phyloP scores from a whole-genome alignment of 2,113 vertebrate genomes.

The Morone saxatilis region DNA sequence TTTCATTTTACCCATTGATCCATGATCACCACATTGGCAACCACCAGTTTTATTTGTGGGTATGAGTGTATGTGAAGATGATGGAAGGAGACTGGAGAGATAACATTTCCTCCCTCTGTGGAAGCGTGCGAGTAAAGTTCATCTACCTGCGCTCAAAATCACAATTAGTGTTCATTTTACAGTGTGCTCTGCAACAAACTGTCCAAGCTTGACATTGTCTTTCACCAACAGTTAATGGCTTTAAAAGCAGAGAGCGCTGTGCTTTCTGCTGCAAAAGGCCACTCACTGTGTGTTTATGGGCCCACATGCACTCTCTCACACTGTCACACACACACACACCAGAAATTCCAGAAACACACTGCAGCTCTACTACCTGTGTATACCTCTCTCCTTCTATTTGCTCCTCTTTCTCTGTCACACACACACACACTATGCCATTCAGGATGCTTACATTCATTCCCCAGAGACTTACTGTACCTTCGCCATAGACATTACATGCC shows the following conservation, averaged over 20 bases:
- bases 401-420: not conserved
- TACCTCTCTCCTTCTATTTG: constrained; percentile 5
- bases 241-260: constrained; percentile 46
- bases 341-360: constrained; percentile 1
- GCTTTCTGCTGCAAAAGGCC: constrained; percentile 30
- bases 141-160: constrained; percentile 32
- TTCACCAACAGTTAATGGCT: constrained; percentile 63
- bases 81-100: constrained; percentile 1
- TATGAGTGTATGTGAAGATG: not conserved
- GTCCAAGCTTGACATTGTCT: constrained; percentile 58
- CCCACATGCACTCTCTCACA: not conserved
- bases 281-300: not conserved
- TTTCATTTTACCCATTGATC: not conserved
- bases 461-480: not conserved
- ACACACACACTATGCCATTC: not conserved
- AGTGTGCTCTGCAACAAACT: constrained; percentile 10
- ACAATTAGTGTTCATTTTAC: constrained; percentile 24
- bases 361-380: not conserved
- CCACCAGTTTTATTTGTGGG: constrained; percentile 17
- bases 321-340: not conserved
- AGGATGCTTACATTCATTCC: not conserved
- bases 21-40: constrained; percentile 1
- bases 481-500: not conserved
- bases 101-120: not conserved
- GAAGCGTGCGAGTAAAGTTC: constrained; percentile 10